phyloP scores from a whole-genome alignment of 2,888 invertebrate species.

The Bellardia bayeri region DNA sequence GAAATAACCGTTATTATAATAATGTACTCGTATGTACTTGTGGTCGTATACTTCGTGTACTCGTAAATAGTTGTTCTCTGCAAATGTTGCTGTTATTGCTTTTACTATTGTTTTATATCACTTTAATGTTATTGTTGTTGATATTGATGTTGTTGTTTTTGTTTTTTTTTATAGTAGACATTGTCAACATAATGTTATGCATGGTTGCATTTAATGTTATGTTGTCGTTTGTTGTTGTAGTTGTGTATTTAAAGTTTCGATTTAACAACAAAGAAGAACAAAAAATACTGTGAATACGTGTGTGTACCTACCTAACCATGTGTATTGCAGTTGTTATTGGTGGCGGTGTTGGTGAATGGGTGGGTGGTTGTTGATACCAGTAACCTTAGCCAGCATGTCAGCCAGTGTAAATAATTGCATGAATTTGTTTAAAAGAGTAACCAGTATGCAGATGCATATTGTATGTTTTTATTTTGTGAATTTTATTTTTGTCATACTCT shows the following conservation, averaged over 20 bases:
- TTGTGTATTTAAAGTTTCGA: slow-evolving; percentile 54
- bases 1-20: slow-evolving; percentile 46
- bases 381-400: slow-evolving; percentile 18
- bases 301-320: slow-evolving; percentile 43
- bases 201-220: slow-evolving; percentile 66
- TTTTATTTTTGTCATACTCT: slow-evolving; percentile 7
- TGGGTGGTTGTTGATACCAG: slow-evolving; percentile 15
- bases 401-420: slow-evolving; percentile 41
- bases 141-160: slow-evolving; percentile 23
- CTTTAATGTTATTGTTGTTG: slow-evolving; percentile 11
- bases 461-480: background rate
- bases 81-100: slow-evolving; percentile 32
- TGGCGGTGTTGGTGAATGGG: slow-evolving; percentile 14
- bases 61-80: slow-evolving; percentile 44
- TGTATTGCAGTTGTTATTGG: slow-evolving; percentile 1
- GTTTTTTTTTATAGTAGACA: slow-evolving; percentile 30
- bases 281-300: slow-evolving; percentile 5
- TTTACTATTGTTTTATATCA: slow-evolving; percentile 4
- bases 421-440: background rate
- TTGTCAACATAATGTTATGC: slow-evolving; percentile 68
- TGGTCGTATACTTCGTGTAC: background rate
- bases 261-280: slow-evolving; percentile 39
- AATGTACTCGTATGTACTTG: slow-evolving; percentile 9
- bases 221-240: slow-evolving; percentile 38
- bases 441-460: slow-evolving; percentile 39